Conservation (phyloP, 2,888 invertebrate species). For the Linnaemya tessellans region DNA sequence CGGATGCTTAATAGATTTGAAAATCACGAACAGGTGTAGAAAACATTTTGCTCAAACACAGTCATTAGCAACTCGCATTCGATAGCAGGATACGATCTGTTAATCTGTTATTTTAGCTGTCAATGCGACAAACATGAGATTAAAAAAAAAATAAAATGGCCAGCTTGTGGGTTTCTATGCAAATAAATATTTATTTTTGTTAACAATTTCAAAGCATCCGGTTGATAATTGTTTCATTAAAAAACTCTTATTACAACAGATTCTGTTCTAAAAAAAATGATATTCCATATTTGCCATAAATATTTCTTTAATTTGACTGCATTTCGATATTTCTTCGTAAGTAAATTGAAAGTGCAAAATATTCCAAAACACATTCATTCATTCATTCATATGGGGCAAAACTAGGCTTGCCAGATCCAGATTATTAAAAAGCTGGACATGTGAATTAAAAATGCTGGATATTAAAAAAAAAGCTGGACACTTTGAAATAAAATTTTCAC, state of each 20-base stretch:
- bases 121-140: slow-evolving; percentile 30
- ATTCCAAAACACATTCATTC: slow-evolving; percentile 34
- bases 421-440: too few species aligned
- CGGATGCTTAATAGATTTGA: slow-evolving; percentile 40
- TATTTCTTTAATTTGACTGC: not conserved
- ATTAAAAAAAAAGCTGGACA: too few species aligned
- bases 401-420: too few species aligned
- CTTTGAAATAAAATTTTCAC: too few species aligned
- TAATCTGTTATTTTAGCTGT: slow-evolving; percentile 33
- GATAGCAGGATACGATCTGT: slow-evolving; percentile 55
- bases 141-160: slow-evolving; percentile 5
- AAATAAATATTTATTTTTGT: slow-evolving; percentile 32
- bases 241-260: slow-evolving; percentile 1
- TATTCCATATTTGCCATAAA: slow-evolving; percentile 12
- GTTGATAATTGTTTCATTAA: slow-evolving; percentile 13
- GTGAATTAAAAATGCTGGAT: too few species aligned
- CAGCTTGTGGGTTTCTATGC: slow-evolving; percentile 28
- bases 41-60: slow-evolving; percentile 15
- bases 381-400: not conserved
- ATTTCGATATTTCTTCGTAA: not conserved
- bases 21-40: slow-evolving; percentile 41
- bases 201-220: slow-evolving; percentile 41
- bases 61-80: slow-evolving; percentile 31
- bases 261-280: not conserved
- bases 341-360: slow-evolving; percentile 26